Evolutionary conservation across 1,140 invertebrate species (phyloP).

Genomic region (Atopsyche davidsoni): DNA sequence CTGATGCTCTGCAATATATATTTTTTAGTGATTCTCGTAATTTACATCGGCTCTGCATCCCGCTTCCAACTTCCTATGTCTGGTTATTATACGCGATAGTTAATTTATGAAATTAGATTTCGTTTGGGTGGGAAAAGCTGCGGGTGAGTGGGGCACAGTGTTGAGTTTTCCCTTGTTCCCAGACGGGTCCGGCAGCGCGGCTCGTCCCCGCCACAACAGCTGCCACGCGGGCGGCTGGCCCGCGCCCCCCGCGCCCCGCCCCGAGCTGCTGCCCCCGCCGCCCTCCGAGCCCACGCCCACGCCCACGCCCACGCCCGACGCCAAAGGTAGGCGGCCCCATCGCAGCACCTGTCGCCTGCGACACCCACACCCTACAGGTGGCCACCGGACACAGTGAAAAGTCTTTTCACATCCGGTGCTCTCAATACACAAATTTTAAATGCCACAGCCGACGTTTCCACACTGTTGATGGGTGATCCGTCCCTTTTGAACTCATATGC

Average conservation of each 20-base stretch:
- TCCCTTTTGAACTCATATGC: conserved; percentile 15
- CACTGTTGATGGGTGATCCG: conserved; percentile 7
- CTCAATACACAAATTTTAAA: no score
- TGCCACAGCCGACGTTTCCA: no score
- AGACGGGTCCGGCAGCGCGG: conserved; percentile 37
- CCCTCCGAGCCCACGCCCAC: conserved; percentile 39
- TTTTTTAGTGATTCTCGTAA: no score
- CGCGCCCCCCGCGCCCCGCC: conserved; percentile 35
- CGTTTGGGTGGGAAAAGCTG: no score
- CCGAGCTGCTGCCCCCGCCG: conserved; percentile 32
- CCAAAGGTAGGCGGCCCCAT: conserved; percentile 38
- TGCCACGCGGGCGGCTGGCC: conserved; percentile 39
- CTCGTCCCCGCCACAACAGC: conserved; percentile 28
- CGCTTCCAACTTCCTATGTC: no score
- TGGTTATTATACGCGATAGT: no score
- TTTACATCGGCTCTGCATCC: no score
- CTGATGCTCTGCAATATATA: no score
- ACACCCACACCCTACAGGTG: no score
- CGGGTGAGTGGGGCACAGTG: not conserved
- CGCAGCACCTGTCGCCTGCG: not conserved
- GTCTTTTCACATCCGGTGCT: no score
- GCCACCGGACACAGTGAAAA: no score
- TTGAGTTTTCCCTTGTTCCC: conserved; percentile 37
- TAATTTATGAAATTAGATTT: no score
- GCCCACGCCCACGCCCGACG: conserved; percentile 36